Conservation (phyloP, 2,113 vertebrate species). For the Buteo buteo region DNA sequence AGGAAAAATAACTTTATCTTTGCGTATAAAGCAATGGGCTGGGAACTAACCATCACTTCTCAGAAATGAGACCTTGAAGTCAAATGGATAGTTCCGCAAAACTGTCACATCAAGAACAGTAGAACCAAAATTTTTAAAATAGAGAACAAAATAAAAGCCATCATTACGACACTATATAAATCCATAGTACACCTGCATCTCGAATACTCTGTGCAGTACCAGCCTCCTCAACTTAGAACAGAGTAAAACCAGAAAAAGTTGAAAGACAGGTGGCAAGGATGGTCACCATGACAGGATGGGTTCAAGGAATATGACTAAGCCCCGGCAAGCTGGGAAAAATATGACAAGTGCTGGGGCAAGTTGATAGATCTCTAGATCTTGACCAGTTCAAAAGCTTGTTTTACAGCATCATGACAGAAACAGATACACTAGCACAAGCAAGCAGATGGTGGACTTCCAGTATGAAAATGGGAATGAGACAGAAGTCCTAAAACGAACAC, state of each 20-base stretch:
- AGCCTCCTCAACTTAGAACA: neutral
- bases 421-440: neutral
- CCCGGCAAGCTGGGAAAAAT: neutral
- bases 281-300: neutral
- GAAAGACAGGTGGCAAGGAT: neutral
- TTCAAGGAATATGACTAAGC: neutral
- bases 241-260: neutral
- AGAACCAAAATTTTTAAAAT: neutral
- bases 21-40: neutral
- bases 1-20: constrained; percentile 5
- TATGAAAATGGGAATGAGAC: neutral
- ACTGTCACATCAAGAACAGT: neutral
- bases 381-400: neutral
- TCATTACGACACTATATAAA: neutral
- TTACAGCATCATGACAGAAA: neutral
- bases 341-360: neutral
- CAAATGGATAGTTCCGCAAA: constrained; percentile 20
- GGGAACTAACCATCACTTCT: constrained; percentile 4
- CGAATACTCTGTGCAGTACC: neutral
- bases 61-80: constrained; percentile 24
- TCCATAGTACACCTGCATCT: neutral
- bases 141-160: constrained; percentile 14
- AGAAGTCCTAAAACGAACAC: neutral
- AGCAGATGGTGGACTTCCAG: neutral
- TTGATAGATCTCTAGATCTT: neutral